Evolutionary conservation across 2,888 invertebrate genomes (phyloP).

Genomic region (Diarsia mendica): DNA sequence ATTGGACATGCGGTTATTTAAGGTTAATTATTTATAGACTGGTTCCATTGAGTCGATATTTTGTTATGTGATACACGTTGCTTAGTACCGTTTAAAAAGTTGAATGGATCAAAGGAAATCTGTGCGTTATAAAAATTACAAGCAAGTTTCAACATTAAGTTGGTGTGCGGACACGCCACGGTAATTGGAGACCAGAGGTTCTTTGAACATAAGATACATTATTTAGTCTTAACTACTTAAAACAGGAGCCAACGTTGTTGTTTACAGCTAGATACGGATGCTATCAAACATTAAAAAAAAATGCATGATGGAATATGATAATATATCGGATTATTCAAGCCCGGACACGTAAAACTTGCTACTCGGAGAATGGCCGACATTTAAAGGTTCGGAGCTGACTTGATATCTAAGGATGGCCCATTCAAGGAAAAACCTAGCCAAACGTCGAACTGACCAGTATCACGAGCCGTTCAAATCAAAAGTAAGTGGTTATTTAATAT

Average conservation of each 20-base stretch:
- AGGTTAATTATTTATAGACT: no score
- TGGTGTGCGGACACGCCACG: not conserved
- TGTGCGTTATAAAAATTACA: not conserved
- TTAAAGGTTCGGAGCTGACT: not conserved
- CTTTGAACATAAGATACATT: not conserved
- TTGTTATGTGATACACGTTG: not conserved
- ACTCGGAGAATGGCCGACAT: no score
- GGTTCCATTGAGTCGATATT: conserved; percentile 24
- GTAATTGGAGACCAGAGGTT: conserved; percentile 2
- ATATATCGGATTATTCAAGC: not conserved
- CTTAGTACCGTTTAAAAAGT: not conserved
- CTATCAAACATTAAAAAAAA: not conserved
- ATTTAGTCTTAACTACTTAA: no score
- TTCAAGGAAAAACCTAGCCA: not conserved
- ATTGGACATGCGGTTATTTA: conserved; percentile 13
- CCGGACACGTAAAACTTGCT: no score
- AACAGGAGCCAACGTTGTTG: not conserved
- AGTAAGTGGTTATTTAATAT: not conserved
- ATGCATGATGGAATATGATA: not conserved
- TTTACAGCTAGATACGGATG: conserved; percentile 7
- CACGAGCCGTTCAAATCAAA: not conserved
- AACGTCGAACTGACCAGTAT: not conserved
- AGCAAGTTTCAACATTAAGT: not conserved
- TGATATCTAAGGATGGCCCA: not conserved
- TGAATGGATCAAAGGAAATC: conserved; percentile 4